Percentiles rank a stretch among this genome's conserved stretches.
phyloP scores from a whole-genome alignment of 2,113 vertebrate genomes.

The Dasyornis broadbenti region DNA sequence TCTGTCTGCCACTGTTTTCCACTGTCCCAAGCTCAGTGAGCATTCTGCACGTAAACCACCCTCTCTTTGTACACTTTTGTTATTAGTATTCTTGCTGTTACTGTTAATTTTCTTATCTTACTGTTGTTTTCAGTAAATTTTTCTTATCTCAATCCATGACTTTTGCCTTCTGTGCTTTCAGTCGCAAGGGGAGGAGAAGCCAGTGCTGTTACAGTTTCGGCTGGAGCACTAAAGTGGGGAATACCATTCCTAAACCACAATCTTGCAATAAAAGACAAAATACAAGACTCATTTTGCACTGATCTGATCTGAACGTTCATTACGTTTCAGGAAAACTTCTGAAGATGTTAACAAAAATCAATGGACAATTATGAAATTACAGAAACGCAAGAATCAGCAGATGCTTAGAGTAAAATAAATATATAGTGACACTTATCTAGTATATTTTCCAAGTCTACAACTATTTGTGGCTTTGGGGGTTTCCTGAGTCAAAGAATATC shows the following conservation, averaged over 20 bases:
- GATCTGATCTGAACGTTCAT: not conserved
- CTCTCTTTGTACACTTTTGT: not conserved
- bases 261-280: not conserved
- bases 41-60: not conserved
- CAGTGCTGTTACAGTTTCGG: not conserved
- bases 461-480: not conserved
- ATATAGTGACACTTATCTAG: not conserved
- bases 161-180: not conserved
- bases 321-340: not conserved
- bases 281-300: not conserved
- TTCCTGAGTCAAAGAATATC: not conserved
- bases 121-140: not conserved
- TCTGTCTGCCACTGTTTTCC: not conserved
- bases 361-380: not conserved
- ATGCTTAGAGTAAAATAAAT: not conserved
- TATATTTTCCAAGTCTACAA: not conserved
- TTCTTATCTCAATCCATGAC: not conserved
- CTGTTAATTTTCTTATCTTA: not conserved
- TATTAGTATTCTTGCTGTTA: not conserved
- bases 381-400: not conserved
- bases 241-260: not conserved
- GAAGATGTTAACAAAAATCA: not conserved
- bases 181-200: not conserved
- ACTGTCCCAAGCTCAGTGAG: not conserved
- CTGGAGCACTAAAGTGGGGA: not conserved